Evolutionary conservation across 2,797 vertebrate genomes (phyloP), one percentile per base, ranked within the genome.

Genomic region (Helarctos malayanus): DNA sequence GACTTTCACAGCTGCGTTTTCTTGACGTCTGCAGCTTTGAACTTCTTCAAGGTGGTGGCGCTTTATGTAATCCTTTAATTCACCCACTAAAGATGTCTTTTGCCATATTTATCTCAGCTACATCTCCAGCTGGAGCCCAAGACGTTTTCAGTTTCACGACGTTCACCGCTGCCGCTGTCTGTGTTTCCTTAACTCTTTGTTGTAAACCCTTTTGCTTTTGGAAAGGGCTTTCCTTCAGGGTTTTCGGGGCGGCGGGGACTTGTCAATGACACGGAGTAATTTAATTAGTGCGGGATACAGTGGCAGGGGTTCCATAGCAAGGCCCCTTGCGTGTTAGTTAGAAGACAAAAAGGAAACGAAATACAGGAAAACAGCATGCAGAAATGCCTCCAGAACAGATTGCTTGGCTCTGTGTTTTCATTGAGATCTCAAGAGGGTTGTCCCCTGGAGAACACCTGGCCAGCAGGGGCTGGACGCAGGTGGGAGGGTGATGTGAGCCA

Each of bases 101-200:
- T 49, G 93, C 84, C 91, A 57, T 41, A 68, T n/a, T 6, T 16
- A 23, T 79, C 95, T 97, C 7, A 97, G 95, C 13, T 65, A 3
- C 61, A 16, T 57, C n/a, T 94, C 7, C 38, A 35, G 21, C 88
- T 96, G 92, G 76, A 35, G 81, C 65, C 0, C 0, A 90, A 65
- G 61, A 65, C 32, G 32, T 65, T 65, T n/a, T 15, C 15, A 14
- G n/a, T 65, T 65, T 65, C 61, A 65, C 15, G 0, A 65, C 15
- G 15, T 65, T 16, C 61, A 18, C 61, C 0, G 32, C 32, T 65
- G 8, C 61, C n/a, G 29, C 29, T n/a, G 15, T 65, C 61, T 65
- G 61, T n/a, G 61, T 65, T 16, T 65, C 19, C 35, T 41, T 89
- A 75, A 75, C 38, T 61, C 41, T 14, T 83, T 38, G 69, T 38